Percentiles rank a stretch among this genome's conserved stretches.
Evolutionary conservation across 2,888 invertebrate species (phyloP).

Genomic region (Stenchaetothrips biformis): DNA sequence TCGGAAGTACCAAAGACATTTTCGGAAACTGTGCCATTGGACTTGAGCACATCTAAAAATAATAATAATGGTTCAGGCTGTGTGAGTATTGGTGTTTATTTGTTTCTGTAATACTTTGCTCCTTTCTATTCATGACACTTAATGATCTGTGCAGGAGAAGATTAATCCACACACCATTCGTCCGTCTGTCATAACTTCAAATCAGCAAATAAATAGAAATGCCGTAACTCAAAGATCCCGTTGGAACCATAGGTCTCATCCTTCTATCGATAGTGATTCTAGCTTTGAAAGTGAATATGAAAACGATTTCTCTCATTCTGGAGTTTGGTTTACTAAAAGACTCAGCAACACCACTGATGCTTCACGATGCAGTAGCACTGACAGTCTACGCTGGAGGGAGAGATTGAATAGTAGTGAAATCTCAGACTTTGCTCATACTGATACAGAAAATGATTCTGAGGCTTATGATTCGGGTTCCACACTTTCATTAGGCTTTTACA

Average conservation of each 20-base stretch:
- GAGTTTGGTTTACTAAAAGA: background rate
- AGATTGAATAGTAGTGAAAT: background rate
- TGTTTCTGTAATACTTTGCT: too few species aligned
- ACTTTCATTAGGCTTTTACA: background rate
- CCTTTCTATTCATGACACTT: too few species aligned
- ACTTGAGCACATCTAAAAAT: background rate
- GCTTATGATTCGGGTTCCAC: background rate
- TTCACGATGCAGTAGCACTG: background rate
- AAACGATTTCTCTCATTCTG: background rate
- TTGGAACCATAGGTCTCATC: constrained; percentile 8
- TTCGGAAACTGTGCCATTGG: background rate
- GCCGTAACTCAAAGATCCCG: background rate
- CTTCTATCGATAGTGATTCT: constrained; percentile 1
- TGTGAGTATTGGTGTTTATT: too few species aligned
- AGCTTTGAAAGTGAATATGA: constrained; percentile 21
- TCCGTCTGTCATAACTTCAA: background rate
- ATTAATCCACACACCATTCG: background rate
- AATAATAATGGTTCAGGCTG: too few species aligned
- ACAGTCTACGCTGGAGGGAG: background rate
- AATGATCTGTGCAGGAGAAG: too few species aligned
- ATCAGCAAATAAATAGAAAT: background rate
- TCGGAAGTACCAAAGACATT: background rate
- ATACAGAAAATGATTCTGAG: constrained; percentile 5
- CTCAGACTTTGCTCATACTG: background rate
- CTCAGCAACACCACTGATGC: background rate